Evolutionary conservation across 2,888 invertebrate genomes (phyloP).

Genomic region (Melangyna quadrimaculata): DNA sequence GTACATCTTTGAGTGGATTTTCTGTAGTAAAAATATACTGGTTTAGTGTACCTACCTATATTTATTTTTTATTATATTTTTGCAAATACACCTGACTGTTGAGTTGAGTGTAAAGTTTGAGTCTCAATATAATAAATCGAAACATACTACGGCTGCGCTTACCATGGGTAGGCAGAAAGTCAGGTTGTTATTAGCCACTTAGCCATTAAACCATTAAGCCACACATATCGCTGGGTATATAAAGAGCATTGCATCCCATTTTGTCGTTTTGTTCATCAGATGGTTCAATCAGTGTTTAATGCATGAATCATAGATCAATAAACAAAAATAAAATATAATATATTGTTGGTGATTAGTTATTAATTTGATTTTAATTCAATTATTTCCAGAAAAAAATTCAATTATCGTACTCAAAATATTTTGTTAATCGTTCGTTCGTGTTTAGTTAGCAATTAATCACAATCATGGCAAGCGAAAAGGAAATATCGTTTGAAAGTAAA

Average conservation of each 20-base stretch:
- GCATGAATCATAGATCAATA: slow-evolving; percentile 60
- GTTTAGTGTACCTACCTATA: neutral
- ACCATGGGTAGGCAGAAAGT: slow-evolving; percentile 24
- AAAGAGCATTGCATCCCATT: slow-evolving; percentile 66
- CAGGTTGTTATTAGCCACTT: slow-evolving; percentile 61
- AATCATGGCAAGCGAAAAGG: slow-evolving; percentile 59
- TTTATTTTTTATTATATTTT: neutral
- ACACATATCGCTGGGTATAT: slow-evolving; percentile 47
- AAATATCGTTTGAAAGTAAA: slow-evolving; percentile 60
- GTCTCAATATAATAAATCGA: slow-evolving; percentile 5
- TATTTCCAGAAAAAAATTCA: neutral
- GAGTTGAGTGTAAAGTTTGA: slow-evolving; percentile 56
- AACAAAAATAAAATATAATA: slow-evolving; percentile 12
- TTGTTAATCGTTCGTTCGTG: neutral
- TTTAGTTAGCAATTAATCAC: neutral
- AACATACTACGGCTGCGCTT: neutral
- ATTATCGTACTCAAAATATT: neutral
- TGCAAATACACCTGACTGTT: slow-evolving; percentile 36
- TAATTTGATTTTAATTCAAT: neutral
- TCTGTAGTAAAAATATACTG: neutral
- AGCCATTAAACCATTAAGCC: slow-evolving; percentile 53
- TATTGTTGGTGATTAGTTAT: slow-evolving; percentile 26
- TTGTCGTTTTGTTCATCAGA: slow-evolving; percentile 68
- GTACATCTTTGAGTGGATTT: slow-evolving; percentile 41
- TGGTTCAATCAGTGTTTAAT: slow-evolving; percentile 65